These are phyloP conservation scores for Watsonalla cultraria DNA, from an alignment of 2,888 invertebrate species.

Conservation along the genomic window DNA sequence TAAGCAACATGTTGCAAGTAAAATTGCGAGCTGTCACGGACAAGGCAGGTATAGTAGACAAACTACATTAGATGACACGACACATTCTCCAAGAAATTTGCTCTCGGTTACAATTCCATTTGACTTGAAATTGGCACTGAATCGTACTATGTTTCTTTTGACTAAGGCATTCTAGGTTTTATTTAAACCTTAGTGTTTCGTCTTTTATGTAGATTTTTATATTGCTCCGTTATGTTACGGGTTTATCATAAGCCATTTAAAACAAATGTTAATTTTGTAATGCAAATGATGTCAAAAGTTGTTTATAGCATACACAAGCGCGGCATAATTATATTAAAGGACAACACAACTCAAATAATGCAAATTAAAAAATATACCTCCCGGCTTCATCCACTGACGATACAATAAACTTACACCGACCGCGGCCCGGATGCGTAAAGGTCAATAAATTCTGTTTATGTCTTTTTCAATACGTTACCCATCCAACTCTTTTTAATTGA, in stretches of 20 bases:
- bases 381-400: too few species aligned
- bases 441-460: neutral
- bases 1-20: slow-evolving; percentile 9
- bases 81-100: slow-evolving; percentile 42
- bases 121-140: neutral
- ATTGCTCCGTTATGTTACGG: too few species aligned
- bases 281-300: too few species aligned
- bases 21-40: slow-evolving; percentile 17
- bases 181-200: neutral
- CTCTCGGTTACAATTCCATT: slow-evolving; percentile 8
- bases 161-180: neutral
- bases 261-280: too few species aligned
- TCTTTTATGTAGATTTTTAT: too few species aligned
- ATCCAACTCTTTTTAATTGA: slow-evolving; percentile 6
- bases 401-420: too few species aligned
- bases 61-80: slow-evolving; percentile 42
- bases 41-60: slow-evolving; percentile 20
- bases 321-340: too few species aligned
- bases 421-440: neutral
- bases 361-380: too few species aligned
- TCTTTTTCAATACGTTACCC: neutral
- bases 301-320: too few species aligned
- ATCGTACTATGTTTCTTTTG: neutral
- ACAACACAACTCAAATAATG: too few species aligned
- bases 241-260: too few species aligned